Base-by-base conservation (phyloP, 2,888 invertebrate genomes). In the Dryobotodes eremita region DNA sequence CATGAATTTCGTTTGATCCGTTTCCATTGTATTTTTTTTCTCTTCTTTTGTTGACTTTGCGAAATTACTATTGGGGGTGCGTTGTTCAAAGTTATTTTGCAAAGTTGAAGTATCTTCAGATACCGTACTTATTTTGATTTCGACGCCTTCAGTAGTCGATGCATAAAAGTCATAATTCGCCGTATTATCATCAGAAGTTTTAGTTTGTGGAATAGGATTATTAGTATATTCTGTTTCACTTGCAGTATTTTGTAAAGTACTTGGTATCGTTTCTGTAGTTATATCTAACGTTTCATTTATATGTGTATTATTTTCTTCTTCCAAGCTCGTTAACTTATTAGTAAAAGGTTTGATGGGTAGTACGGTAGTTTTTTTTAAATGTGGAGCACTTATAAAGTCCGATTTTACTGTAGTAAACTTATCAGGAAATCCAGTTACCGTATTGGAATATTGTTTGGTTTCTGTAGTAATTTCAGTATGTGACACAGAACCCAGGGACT, bases 101-200 rank as follows among this genome's bases (percentile, higher is more conserved):
- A 80, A 48, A 48, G 72, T 73, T 42, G 73, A 73, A 36, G 36
- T 66, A 46, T 77, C 31, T 23, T 20, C 15, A 53, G 42, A 48
- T 0, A n/a, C 31, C 10, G 70, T 73, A 71, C 53, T 83, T 59
- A 69, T 71, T 65, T 84, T 64, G 13, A 65, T 57, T 74, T 87
- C 5, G 46, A 23, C 15, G 20, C 42, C 36, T 61, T 65, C 61
- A 62, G 61, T 61, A 42, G 66, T 68, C 10, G 71, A 59, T 59
- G 55, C 26, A 36, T 42, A 31, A 57, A 55, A 50, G 4, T 71
- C 50, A 64, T 61, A 55, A 69, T 53, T 64, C 11, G 7, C 13
- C 5, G 31, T 72, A 36, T 71, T 46, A 23, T 36, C 26, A 31
- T 65, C 42, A 70, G 26, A 36, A 77, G 26, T 23, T 53, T 50